Evolutionary conservation across 2,888 invertebrate genomes (phyloP).

Genomic region (Alloscopus bannaensis): DNA sequence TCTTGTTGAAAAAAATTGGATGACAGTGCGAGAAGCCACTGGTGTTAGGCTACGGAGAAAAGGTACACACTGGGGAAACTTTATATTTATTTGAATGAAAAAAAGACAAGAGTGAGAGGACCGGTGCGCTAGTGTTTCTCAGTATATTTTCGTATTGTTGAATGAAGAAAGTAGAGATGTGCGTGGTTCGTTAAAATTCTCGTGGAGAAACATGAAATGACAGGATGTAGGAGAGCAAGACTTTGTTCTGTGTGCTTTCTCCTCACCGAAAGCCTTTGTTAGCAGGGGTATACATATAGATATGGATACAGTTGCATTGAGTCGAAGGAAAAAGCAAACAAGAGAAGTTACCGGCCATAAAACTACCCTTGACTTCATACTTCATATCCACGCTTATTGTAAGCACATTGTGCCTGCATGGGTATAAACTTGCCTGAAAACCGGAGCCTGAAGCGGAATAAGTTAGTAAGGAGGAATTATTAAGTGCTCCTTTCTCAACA

Average conservation of each 20-base stretch:
- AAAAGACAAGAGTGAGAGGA: too few relatives aligned
- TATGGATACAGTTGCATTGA: constrained; percentile 22
- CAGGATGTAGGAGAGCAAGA: constrained; percentile 33
- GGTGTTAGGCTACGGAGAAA: too few relatives aligned
- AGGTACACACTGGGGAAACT: too few relatives aligned
- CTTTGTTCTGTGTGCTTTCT: neutral
- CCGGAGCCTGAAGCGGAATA: constrained; percentile 62
- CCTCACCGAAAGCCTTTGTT: constrained; percentile 1
- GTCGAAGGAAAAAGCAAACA: too few relatives aligned
- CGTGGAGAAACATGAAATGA: constrained; percentile 28
- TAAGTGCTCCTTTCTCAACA: constrained; percentile 50
- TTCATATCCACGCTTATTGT: constrained; percentile 1
- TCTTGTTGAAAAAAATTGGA: too few relatives aligned
- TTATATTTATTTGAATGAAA: too few relatives aligned
- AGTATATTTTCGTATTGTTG: constrained; percentile 15
- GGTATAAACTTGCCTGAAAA: too few relatives aligned
- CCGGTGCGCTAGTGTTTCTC: neutral
- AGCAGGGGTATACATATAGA: constrained; percentile 2
- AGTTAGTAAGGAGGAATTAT: constrained; percentile 63
- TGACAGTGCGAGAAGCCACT: too few relatives aligned
- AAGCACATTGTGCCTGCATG: neutral
- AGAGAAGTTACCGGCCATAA: constrained; percentile 27
- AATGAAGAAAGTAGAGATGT: constrained; percentile 9
- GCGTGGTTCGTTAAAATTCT: constrained; percentile 55
- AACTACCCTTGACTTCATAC: too few relatives aligned